These are phyloP conservation scores for Callyntrura guangdongensis DNA, from an alignment of 2,888 invertebrate genomes.

Conservation along the genomic window DNA sequence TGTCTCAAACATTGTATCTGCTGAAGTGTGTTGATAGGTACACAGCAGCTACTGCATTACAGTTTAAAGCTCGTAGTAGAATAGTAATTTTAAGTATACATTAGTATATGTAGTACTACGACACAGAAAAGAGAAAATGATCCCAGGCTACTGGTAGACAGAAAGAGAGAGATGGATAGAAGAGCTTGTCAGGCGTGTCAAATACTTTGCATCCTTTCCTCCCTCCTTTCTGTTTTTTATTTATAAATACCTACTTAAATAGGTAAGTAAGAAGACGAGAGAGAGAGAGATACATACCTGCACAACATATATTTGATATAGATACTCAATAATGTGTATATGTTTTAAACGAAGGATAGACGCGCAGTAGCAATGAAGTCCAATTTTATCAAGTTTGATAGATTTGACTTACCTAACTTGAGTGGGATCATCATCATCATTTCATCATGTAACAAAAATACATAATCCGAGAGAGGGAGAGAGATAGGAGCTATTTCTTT, in stretches of 20 bases:
- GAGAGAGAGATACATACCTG: not conserved
- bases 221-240: slow-evolving; percentile 70
- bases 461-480: too few relatives aligned
- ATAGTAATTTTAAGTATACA: too few relatives aligned
- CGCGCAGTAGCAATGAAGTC: too few relatives aligned
- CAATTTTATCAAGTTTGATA: too few relatives aligned
- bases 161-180: slow-evolving; percentile 48
- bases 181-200: slow-evolving; percentile 83
- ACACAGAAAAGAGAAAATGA: slow-evolving; percentile 74
- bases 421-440: too few relatives aligned
- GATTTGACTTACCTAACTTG: too few relatives aligned
- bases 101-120: too few relatives aligned
- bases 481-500: too few relatives aligned
- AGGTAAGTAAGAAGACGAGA: not conserved
- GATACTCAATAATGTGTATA: not conserved
- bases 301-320: not conserved
- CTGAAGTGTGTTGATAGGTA: slow-evolving; percentile 75
- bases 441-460: too few relatives aligned
- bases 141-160: slow-evolving; percentile 61
- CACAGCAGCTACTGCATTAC: slow-evolving; percentile 70
- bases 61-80: not conserved
- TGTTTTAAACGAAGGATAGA: too few relatives aligned
- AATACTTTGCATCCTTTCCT: slow-evolving; percentile 83
- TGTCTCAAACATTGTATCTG: not conserved
- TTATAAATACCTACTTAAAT: not conserved